Conservation (phyloP, 2,888 invertebrate genomes). For the Allacma fusca region DNA sequence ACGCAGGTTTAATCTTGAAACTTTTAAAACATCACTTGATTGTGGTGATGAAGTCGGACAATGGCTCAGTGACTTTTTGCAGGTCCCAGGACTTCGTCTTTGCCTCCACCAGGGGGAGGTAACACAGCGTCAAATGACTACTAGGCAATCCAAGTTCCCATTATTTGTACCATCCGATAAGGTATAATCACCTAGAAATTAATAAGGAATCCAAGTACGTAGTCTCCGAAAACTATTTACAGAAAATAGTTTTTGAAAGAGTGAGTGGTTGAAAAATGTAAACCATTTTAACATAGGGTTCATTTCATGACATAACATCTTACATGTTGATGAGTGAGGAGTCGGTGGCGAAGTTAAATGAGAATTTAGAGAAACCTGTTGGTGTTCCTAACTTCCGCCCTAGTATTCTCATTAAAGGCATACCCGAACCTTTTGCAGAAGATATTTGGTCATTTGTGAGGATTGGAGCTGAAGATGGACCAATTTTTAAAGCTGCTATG, state of each 20-base stretch:
- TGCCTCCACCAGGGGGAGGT: conserved; percentile 49
- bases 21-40: conserved; percentile 63
- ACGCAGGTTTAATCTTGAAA: conserved; percentile 62
- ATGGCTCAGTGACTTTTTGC: conserved; percentile 64
- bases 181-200: conserved; percentile 37
- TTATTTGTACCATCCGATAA: conserved; percentile 53
- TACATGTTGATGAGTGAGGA: conserved; percentile 63
- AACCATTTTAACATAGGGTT: conserved; percentile 45
- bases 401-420: conserved; percentile 63
- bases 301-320: conserved; percentile 63
- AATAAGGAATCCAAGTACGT: neutral
- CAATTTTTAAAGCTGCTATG: conserved; percentile 63
- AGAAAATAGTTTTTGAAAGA: neutral
- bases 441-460: conserved; percentile 64
- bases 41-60: conserved; percentile 66
- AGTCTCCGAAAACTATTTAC: neutral
- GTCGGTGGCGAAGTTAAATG: conserved; percentile 63
- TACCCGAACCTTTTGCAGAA: conserved; percentile 62
- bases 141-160: conserved; percentile 56
- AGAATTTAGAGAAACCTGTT: conserved; percentile 61
- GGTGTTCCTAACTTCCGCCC: conserved; percentile 64
- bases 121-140: conserved; percentile 52
- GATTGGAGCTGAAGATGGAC: conserved; percentile 62
- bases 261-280: neutral
- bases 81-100: conserved; percentile 54